phyloP scores from a whole-genome alignment of 2,797 vertebrate species.

The Crocodylus rhombifer region DNA sequence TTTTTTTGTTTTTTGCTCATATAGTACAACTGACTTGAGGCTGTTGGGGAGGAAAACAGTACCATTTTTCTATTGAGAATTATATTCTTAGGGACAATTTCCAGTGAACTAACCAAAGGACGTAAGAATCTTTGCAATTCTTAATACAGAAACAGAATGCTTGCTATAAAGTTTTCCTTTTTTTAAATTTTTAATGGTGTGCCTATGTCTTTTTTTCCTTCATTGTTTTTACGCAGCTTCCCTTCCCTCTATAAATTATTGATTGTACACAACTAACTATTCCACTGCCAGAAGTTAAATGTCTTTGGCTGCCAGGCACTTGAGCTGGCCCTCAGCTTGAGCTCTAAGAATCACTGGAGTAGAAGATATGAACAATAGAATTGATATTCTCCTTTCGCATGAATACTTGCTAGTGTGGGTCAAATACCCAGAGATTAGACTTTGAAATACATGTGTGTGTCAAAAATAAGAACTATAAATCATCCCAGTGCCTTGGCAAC shows the following conservation, averaged over 20 bases:
- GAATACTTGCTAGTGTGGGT: constrained; percentile 7
- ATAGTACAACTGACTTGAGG: not conserved
- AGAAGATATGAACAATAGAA: constrained; percentile 51
- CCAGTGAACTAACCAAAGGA: not conserved
- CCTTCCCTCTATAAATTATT: constrained; percentile 55
- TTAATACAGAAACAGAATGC: not conserved
- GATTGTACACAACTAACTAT: constrained; percentile 57
- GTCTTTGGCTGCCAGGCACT: constrained; percentile 36
- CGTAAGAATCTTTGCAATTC: constrained; percentile 3
- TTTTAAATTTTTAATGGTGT: constrained; percentile 34
- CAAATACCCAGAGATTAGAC: constrained; percentile 33
- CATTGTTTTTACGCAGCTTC: constrained; percentile 14
- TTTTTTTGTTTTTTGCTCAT: not conserved
- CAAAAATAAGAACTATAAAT: constrained; percentile 24
- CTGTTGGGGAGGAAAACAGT: not conserved
- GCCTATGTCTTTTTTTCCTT: constrained; percentile 9
- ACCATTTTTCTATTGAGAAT: not conserved
- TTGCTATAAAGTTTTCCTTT: constrained; percentile 18
- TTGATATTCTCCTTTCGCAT: constrained; percentile 30
- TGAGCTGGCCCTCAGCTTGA: constrained; percentile 41
- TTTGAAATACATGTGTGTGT: constrained; percentile 25
- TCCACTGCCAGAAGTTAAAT: constrained; percentile 49
- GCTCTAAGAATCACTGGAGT: constrained; percentile 35
- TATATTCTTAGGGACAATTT: not conserved
- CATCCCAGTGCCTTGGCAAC: not conserved